phyloP scores from a whole-genome alignment of 2,797 vertebrate genomes.

The Spondyliosoma cantharus region DNA sequence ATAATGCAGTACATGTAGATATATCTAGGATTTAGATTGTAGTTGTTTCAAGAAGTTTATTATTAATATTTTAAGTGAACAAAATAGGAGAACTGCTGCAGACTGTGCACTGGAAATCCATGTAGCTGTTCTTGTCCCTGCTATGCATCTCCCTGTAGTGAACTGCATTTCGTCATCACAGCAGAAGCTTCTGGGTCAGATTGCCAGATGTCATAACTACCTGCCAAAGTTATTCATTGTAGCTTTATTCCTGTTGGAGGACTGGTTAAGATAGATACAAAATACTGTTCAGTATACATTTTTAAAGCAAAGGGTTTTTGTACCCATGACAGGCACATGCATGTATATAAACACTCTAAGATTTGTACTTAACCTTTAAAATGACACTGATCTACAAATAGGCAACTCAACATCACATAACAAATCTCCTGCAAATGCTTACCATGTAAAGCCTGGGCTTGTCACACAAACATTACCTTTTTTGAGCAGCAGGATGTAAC shows the following conservation, averaged over 20 bases:
- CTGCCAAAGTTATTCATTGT: conserved; percentile 20
- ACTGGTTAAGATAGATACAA: not conserved
- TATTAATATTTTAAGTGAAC: not conserved
- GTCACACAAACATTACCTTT: conserved; percentile 56
- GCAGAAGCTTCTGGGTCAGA: not conserved
- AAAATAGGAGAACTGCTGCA: not conserved
- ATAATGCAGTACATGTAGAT: no score
- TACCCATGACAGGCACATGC: not conserved
- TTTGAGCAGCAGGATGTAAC: conserved; percentile 25
- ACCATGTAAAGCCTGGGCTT: conserved; percentile 22
- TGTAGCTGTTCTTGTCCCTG: not conserved
- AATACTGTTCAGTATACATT: not conserved
- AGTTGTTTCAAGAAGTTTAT: not conserved
- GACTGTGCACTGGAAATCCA: not conserved
- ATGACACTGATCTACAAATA: conserved; percentile 5
- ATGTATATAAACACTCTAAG: conserved; percentile 11
- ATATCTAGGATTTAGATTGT: not conserved
- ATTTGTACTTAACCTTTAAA: conserved; percentile 30
- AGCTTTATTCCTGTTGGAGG: not conserved
- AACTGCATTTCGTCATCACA: not conserved
- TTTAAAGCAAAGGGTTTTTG: not conserved
- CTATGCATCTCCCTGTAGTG: not conserved
- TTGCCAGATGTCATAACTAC: not conserved
- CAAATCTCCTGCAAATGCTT: conserved; percentile 28
- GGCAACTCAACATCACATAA: conserved; percentile 9